Percentiles rank a stretch among this genome's conserved stretches.
Evolutionary conservation across 2,113 vertebrate species (phyloP).

Genomic region (Atlantisia rogersi): DNA sequence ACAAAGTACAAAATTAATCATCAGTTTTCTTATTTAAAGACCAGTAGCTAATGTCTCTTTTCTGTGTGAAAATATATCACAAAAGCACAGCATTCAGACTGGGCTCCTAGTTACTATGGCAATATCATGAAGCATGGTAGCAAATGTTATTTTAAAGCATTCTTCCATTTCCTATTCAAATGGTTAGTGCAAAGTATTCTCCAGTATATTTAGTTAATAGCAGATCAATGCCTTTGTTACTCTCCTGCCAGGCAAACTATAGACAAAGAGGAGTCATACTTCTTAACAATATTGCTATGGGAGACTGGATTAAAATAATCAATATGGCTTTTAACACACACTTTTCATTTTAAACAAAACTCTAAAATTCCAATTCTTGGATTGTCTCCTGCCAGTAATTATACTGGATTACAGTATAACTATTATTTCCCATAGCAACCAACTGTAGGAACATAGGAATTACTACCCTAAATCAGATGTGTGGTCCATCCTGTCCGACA

Average conservation of each 20-base stretch:
- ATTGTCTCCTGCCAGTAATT: constrained; percentile 27
- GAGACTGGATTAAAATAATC: constrained; percentile 63
- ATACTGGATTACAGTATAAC: background rate
- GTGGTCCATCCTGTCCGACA: background rate
- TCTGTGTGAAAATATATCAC: constrained; percentile 11
- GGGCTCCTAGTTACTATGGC: constrained; percentile 41
- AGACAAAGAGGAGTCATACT: constrained; percentile 16
- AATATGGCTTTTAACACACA: constrained; percentile 34
- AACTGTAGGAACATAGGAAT: background rate
- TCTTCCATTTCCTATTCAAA: constrained; percentile 40
- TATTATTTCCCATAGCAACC: background rate
- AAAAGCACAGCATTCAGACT: background rate
- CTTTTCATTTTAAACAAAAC: constrained; percentile 42
- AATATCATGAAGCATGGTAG: constrained; percentile 38
- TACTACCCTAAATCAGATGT: background rate
- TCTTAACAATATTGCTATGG: constrained; percentile 26
- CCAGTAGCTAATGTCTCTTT: background rate
- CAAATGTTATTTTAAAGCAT: constrained; percentile 29
- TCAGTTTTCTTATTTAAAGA: background rate
- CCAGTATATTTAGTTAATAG: constrained; percentile 44
- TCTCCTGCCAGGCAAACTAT: constrained; percentile 11
- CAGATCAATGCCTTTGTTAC: constrained; percentile 31
- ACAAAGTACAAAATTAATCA: background rate
- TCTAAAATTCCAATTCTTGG: constrained; percentile 28
- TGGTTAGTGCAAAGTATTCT: background rate